Percentiles rank a stretch among this genome's conserved stretches.
Evolutionary conservation across 2,797 vertebrate genomes (phyloP).

Genomic region (Ataeniobius toweri): DNA sequence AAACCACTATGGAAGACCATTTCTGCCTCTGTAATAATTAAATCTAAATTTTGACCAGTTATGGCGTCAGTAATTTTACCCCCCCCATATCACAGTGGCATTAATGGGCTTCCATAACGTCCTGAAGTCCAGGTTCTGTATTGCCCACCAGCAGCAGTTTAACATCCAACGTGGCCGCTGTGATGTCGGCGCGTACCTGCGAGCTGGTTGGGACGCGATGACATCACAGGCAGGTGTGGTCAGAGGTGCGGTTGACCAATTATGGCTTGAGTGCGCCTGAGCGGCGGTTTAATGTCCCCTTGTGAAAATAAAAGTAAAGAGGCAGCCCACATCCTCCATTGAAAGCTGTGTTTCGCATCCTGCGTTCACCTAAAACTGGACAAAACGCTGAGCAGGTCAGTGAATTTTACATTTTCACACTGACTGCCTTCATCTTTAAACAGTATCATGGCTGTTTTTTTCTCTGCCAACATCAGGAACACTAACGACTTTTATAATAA

Average conservation of each 20-base stretch:
- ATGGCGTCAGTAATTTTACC: not conserved
- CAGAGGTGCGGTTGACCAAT: slow-evolving; percentile 40
- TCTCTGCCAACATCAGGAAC: not conserved
- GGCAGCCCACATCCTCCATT: too few species aligned
- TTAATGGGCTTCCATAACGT: not conserved
- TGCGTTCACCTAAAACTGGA: not conserved
- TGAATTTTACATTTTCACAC: not conserved
- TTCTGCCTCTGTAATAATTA: not conserved
- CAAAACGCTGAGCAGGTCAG: not conserved
- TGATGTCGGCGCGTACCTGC: slow-evolving; percentile 5
- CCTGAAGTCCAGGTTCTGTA: not conserved
- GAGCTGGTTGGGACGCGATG: not conserved
- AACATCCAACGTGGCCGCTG: slow-evolving; percentile 20
- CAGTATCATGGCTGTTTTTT: not conserved
- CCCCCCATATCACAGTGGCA: not conserved
- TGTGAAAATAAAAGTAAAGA: not conserved
- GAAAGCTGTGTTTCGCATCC: not conserved
- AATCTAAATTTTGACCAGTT: not conserved
- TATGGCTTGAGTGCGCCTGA: slow-evolving; percentile 49
- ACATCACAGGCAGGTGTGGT: slow-evolving; percentile 41
- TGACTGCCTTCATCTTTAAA: not conserved
- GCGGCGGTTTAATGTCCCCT: slow-evolving; percentile 13
- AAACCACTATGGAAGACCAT: not conserved
- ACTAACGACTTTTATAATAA: not conserved
- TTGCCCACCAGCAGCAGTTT: not conserved